Conservation (phyloP, 2,888 invertebrate species). For the Agrochola litura region DNA sequence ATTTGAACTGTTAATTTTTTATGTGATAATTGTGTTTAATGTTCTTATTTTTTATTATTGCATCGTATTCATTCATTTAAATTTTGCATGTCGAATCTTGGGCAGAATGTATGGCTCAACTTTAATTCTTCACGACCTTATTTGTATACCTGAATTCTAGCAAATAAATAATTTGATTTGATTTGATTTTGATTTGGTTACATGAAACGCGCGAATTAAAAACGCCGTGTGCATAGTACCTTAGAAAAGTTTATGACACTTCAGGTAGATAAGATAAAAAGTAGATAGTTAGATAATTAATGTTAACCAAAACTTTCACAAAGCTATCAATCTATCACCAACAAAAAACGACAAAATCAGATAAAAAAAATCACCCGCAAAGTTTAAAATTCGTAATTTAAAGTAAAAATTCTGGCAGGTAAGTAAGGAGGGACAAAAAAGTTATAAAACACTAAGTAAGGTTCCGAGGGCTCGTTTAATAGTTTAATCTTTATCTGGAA, state of each 20-base stretch:
- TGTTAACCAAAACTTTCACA: conserved; percentile 10
- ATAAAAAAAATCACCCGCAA: conserved; percentile 28
- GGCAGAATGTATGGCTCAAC: too few relatives aligned
- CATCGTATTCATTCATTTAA: too few relatives aligned
- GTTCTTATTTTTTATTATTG: too few relatives aligned
- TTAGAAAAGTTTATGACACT: neutral
- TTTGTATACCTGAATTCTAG: too few relatives aligned
- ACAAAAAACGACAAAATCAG: conserved; percentile 17
- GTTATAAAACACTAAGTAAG: conserved; percentile 61
- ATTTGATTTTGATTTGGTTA: too few relatives aligned
- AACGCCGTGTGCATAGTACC: too few relatives aligned
- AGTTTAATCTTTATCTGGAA: conserved; percentile 79
- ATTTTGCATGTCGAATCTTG: too few relatives aligned
- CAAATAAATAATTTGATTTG: too few relatives aligned
- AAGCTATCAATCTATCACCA: conserved; percentile 14
- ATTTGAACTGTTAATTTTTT: too few relatives aligned
- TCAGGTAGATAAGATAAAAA: conserved; percentile 5
- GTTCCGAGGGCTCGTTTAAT: conserved; percentile 68
- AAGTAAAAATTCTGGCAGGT: conserved; percentile 39
- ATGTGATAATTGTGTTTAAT: too few relatives aligned
- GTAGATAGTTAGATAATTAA: conserved; percentile 9
- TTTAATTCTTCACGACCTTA: too few relatives aligned
- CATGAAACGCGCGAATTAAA: too few relatives aligned
- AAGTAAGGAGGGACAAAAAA: conserved; percentile 48
- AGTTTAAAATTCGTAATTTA: conserved; percentile 46